These are phyloP conservation scores for Diarsia dahlii DNA, from an alignment of 2,888 invertebrate species.

Conservation along the genomic window DNA sequence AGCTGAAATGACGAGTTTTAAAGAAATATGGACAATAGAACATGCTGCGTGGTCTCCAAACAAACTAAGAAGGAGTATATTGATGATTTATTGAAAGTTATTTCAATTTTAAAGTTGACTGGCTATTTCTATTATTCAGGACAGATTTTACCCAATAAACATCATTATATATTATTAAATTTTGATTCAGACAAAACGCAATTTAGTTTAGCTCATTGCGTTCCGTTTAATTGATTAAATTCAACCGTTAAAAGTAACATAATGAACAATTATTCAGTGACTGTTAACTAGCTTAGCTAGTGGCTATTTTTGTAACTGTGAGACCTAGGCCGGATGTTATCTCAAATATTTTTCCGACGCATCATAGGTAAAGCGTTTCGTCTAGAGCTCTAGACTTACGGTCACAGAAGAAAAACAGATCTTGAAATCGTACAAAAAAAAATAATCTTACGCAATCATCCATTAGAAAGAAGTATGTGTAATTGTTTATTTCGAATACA, in stretches of 20 bases:
- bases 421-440: not conserved
- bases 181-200: not conserved
- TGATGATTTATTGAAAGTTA: not conserved
- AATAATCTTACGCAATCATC: not conserved
- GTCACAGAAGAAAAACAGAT: no score
- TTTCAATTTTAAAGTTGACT: no score
- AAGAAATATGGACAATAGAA: not conserved
- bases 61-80: not conserved
- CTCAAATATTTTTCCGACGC: conserved; percentile 1
- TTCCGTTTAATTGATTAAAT: not conserved
- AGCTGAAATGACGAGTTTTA: not conserved
- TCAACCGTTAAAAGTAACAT: not conserved
- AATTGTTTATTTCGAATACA: not conserved
- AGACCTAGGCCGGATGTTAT: not conserved
- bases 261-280: not conserved
- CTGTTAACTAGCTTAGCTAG: not conserved
- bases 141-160: not conserved
- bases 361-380: not conserved
- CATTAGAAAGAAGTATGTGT: not conserved
- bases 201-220: not conserved
- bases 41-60: not conserved
- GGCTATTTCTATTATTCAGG: not conserved
- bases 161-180: not conserved
- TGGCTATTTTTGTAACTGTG: not conserved
- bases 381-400: not conserved